These are phyloP conservation scores for Liasis olivaceus DNA, from an alignment of 2,797 vertebrate genomes.

Conservation along the genomic window DNA sequence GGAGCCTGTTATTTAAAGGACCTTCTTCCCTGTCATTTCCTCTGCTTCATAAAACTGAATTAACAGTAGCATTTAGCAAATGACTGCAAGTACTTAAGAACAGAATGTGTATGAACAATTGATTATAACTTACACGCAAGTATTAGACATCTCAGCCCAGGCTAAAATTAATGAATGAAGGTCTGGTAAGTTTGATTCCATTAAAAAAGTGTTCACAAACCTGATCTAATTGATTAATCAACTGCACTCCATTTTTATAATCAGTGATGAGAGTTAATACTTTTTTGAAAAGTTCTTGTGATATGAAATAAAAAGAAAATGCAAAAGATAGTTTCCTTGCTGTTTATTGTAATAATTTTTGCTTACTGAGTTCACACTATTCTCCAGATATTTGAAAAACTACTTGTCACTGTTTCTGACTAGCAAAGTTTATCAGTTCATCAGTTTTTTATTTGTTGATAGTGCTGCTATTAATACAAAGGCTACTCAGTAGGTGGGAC, in stretches of 20 bases:
- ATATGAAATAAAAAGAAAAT: neutral
- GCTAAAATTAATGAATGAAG: neutral
- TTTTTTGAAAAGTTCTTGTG: neutral
- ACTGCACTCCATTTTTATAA: neutral
- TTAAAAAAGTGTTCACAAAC: neutral
- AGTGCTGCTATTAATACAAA: neutral
- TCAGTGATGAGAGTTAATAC: neutral
- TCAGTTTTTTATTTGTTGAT: neutral
- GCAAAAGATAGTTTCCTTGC: neutral
- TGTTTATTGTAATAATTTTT: neutral
- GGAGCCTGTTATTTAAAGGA: neutral
- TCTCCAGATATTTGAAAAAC: neutral
- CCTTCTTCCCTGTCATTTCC: slow-evolving; percentile 8
- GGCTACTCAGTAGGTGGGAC: neutral
- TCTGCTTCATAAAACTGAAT: neutral
- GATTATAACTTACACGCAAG: neutral
- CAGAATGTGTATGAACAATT: neutral
- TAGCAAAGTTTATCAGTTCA: neutral
- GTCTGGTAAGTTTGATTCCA: neutral
- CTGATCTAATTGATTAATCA: neutral
- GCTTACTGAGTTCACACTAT: neutral
- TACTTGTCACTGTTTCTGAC: neutral
- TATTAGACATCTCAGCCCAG: neutral
- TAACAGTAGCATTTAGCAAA: slow-evolving; percentile 13
- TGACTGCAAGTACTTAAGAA: neutral